These are phyloP conservation scores for Pyrocephalus nanus DNA, from an alignment of 2,797 vertebrate genomes.

Conservation along the genomic window DNA sequence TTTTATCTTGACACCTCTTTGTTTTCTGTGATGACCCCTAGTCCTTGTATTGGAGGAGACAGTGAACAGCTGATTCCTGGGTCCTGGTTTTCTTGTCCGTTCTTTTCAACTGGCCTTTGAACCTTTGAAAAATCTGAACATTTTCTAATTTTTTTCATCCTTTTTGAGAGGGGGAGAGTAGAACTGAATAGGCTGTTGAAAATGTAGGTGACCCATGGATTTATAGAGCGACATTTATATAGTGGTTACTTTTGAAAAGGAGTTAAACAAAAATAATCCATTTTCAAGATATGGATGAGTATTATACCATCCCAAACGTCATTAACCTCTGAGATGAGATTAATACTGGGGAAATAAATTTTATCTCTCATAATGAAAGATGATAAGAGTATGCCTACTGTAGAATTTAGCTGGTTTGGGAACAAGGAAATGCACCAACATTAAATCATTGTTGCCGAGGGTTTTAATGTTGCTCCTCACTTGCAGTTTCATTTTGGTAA, in stretches of 20 bases:
- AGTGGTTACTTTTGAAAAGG: neutral
- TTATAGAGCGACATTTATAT: neutral
- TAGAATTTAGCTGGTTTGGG: neutral
- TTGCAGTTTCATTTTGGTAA: neutral
- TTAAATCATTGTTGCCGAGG: neutral
- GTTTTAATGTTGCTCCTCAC: neutral
- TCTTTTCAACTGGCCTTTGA: neutral
- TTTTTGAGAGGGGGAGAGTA: neutral
- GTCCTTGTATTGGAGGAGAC: neutral
- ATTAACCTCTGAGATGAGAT: neutral
- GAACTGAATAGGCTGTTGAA: neutral
- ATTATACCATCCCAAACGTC: neutral
- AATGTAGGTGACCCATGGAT: neutral
- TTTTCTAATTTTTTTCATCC: neutral
- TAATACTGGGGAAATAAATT: neutral
- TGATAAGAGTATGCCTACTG: neutral
- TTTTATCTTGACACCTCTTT: neutral
- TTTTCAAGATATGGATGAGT: neutral
- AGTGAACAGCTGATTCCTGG: neutral
- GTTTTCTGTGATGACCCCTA: neutral
- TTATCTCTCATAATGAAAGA: neutral
- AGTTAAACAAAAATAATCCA: neutral
- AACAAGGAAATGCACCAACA: neutral
- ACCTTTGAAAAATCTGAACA: neutral
- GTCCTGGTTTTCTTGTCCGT: neutral